These are phyloP conservation scores for Gavialis gangeticus DNA, from an alignment of 2,113 vertebrate genomes.

Conservation along the genomic window DNA sequence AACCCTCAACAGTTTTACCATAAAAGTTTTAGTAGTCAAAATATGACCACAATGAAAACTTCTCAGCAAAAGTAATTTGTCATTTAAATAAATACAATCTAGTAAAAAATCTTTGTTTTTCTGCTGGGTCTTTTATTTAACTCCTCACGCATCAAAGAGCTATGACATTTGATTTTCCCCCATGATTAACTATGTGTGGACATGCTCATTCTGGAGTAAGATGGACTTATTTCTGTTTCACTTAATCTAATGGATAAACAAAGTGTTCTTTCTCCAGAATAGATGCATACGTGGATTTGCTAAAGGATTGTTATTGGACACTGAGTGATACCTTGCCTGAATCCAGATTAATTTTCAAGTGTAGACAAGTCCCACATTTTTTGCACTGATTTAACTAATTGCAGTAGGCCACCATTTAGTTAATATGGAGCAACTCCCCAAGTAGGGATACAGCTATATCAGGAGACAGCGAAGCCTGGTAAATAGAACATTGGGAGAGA, in stretches of 20 bases:
- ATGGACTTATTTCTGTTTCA: not conserved
- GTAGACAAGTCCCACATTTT: not conserved
- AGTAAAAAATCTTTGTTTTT: not conserved
- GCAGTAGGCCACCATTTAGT: not conserved
- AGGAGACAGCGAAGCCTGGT: not conserved
- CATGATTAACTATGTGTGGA: not conserved
- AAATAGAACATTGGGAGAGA: not conserved
- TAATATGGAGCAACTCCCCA: slow-evolving; percentile 60
- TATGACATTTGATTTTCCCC: not conserved
- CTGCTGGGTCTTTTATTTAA: not conserved
- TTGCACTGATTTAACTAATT: not conserved
- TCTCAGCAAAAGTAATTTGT: not conserved
- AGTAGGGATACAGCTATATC: not conserved
- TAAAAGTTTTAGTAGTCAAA: not conserved
- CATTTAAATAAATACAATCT: not conserved
- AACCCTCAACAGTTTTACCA: not conserved
- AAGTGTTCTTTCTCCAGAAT: not conserved
- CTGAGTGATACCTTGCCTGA: not conserved
- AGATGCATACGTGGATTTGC: not conserved
- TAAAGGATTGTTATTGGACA: not conserved
- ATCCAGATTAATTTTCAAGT: not conserved
- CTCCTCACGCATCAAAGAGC: not conserved
- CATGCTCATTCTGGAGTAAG: not conserved
- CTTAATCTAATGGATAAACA: no score
- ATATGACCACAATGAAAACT: not conserved